These are phyloP conservation scores for Brassicogethes aeneus DNA, from an alignment of 2,888 invertebrate genomes.

Conservation along the genomic window DNA sequence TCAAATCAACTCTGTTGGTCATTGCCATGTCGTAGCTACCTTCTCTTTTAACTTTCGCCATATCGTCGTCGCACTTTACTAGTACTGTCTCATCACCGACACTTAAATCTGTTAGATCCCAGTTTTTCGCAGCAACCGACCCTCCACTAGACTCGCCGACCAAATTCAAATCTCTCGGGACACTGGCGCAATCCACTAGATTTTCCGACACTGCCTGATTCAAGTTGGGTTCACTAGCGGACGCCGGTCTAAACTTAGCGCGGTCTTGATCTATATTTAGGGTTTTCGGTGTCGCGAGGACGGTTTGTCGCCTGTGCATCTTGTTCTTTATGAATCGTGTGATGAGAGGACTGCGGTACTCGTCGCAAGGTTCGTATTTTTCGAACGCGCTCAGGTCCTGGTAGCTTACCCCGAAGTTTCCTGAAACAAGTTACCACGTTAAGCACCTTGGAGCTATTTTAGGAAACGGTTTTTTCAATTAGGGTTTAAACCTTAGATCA, in stretches of 20 bases:
- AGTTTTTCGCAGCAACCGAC: conserved; percentile 40
- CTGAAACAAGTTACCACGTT: background rate
- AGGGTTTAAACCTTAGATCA: too few relatives aligned
- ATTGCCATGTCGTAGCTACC: conserved; percentile 39
- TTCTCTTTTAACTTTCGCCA: conserved; percentile 23
- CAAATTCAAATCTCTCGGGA: conserved; percentile 60
- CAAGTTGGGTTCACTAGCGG: conserved; percentile 39
- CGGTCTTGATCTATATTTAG: conserved; percentile 29
- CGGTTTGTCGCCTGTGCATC: conserved; percentile 15
- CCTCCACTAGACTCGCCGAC: conserved; percentile 34
- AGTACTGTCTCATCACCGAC: conserved; percentile 8
- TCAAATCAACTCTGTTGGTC: conserved; percentile 35
- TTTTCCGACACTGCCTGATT: conserved; percentile 15
- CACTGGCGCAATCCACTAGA: conserved; percentile 36
- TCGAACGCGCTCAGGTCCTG: conserved; percentile 35
- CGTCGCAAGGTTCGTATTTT: conserved; percentile 27
- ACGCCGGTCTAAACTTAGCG: conserved; percentile 35
- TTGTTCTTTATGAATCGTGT: conserved; percentile 30
- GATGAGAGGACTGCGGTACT: conserved; percentile 25
- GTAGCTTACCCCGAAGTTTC: conserved; percentile 39
- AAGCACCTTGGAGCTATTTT: conserved; percentile 30
- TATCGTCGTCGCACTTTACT: conserved; percentile 4
- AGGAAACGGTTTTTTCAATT: too few relatives aligned
- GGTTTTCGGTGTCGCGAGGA: conserved; percentile 20
- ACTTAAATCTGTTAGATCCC: conserved; percentile 35